phyloP scores from a whole-genome alignment of 1,140 invertebrate genomes.

The Medauroidea extradentata region DNA sequence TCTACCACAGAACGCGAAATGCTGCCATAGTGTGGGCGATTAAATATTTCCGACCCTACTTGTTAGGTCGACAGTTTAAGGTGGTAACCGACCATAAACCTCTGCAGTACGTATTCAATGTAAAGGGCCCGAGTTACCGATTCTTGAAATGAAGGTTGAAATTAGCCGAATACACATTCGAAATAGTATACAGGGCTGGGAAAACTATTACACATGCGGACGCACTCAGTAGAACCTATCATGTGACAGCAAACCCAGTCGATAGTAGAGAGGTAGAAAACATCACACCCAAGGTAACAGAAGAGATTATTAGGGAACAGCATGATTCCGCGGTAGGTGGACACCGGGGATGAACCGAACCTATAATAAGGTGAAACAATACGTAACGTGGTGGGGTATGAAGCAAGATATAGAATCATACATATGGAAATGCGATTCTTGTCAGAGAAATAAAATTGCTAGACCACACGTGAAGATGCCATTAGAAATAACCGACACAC shows the following conservation, averaged over 20 bases:
- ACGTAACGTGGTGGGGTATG: slow-evolving; percentile 5
- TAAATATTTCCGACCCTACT: slow-evolving; percentile 43
- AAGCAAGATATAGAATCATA: background rate
- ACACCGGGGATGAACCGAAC: slow-evolving; percentile 4
- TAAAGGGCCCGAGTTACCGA: slow-evolving; percentile 43
- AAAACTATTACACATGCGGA: too few species aligned
- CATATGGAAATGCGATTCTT: slow-evolving; percentile 9
- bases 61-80: slow-evolving; percentile 44
- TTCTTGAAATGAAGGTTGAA: slow-evolving; percentile 47
- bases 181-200: slow-evolving; percentile 42
- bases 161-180: slow-evolving; percentile 45
- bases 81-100: slow-evolving; percentile 50
- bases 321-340: background rate
- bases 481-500: slow-evolving; percentile 6
- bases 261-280: background rate
- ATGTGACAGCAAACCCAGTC: slow-evolving; percentile 18
- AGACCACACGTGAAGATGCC: background rate
- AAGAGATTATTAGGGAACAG: background rate
- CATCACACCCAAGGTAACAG: background rate
- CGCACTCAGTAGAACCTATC: slow-evolving; percentile 36
- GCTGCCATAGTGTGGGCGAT: slow-evolving; percentile 48
- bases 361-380: slow-evolving; percentile 4
- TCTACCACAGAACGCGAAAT: slow-evolving; percentile 47
- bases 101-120: slow-evolving; percentile 43
- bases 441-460: slow-evolving; percentile 12